A percentile compares a stretch with the other conserved stretches of the same genome.
These are phyloP conservation scores for Drosophila chauvacae DNA, from an alignment of 1,140 invertebrate species.

Conservation along the genomic window DNA sequence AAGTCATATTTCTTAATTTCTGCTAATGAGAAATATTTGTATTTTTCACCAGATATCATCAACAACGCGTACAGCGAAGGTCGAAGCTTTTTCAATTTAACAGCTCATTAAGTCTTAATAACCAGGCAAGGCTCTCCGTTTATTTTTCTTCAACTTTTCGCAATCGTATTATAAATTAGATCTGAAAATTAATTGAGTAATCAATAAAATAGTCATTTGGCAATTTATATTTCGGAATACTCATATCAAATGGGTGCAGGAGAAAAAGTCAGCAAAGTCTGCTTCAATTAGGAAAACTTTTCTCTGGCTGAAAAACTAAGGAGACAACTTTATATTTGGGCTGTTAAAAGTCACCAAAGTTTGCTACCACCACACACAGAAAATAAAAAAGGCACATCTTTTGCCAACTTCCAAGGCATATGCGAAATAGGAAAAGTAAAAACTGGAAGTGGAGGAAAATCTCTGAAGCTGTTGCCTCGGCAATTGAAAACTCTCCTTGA, in stretches of 20 bases:
- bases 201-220: conserved; percentile 1
- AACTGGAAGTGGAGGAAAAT: conserved; percentile 3
- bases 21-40: conserved; percentile 6
- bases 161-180: neutral
- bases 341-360: conserved; percentile 33
- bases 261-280: neutral
- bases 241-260: conserved; percentile 25
- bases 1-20: conserved; percentile 39
- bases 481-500: conserved; percentile 39
- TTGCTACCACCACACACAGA: neutral
- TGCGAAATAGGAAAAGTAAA: conserved; percentile 33
- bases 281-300: conserved; percentile 36
- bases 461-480: conserved; percentile 12
- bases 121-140: neutral
- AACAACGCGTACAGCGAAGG: conserved; percentile 7
- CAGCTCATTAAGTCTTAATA: conserved; percentile 31
- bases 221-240: neutral
- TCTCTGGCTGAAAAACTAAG: neutral
- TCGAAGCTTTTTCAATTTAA: conserved; percentile 4
- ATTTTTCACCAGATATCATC: conserved; percentile 5
- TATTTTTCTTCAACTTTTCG: neutral
- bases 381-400: conserved; percentile 19
- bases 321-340: conserved; percentile 11
- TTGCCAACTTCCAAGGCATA: conserved; percentile 11
- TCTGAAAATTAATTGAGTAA: conserved; percentile 1